Evolutionary conservation across 2,888 invertebrate genomes (phyloP).

Genomic region (Melanostoma mellinum): DNA sequence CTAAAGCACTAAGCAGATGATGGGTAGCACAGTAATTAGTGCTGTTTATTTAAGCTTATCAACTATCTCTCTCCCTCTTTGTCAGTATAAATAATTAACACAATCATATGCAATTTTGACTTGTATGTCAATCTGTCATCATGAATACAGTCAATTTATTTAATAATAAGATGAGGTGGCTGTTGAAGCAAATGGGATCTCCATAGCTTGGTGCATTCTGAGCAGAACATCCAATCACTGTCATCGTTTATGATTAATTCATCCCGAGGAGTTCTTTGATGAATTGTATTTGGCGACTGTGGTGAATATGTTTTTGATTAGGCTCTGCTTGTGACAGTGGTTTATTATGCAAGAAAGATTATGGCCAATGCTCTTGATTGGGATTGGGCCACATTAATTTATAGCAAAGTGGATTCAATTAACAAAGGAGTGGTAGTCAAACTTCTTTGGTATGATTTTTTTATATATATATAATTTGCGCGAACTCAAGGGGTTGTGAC

Average conservation of each 20-base stretch:
- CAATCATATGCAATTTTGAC: constrained; percentile 11
- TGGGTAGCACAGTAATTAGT: neutral
- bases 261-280: too few species aligned
- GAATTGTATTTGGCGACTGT: too few species aligned
- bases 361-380: too few species aligned
- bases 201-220: constrained; percentile 23
- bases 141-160: constrained; percentile 7
- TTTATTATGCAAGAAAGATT: too few species aligned
- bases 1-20: neutral
- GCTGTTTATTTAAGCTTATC: neutral
- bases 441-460: too few species aligned
- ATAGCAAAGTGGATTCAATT: too few species aligned
- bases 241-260: neutral
- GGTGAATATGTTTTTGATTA: too few species aligned
- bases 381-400: too few species aligned
- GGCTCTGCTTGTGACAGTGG: too few species aligned
- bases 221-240: constrained; percentile 8
- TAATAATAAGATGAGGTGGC: constrained; percentile 9
- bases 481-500: too few species aligned
- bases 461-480: too few species aligned
- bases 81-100: constrained; percentile 22
- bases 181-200: constrained; percentile 15
- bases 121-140: constrained; percentile 21
- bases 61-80: neutral
- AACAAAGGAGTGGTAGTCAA: too few species aligned